Conservation (phyloP, 2,797 vertebrate species). For the Coendou prehensilis region DNA sequence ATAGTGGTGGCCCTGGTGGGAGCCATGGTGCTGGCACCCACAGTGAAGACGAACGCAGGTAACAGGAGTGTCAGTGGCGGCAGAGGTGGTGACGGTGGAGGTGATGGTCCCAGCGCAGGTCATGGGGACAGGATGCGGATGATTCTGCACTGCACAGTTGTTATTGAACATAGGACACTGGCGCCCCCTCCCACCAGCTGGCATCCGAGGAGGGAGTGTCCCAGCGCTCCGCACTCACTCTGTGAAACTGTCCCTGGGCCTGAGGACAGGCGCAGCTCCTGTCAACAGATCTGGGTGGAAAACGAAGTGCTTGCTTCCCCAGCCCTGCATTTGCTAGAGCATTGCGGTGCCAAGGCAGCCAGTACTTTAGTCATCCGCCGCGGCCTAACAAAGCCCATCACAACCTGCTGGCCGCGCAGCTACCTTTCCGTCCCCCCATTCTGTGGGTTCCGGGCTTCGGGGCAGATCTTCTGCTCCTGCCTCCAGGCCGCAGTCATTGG, state of each 20-base stretch:
- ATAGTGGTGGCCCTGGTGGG: neutral
- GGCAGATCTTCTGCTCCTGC: neutral
- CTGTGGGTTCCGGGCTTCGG: neutral
- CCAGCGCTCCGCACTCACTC: neutral
- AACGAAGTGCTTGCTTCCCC: too few species aligned
- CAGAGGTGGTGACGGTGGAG: neutral
- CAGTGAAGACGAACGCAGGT: neutral
- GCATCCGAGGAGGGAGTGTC: neutral
- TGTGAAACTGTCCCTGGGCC: neutral
- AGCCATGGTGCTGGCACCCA: too few species aligned
- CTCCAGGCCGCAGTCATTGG: neutral
- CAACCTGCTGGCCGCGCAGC: neutral
- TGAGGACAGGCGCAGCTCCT: neutral
- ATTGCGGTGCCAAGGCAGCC: fast-evolving
- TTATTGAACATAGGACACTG: neutral
- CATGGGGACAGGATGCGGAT: neutral
- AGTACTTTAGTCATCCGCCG: neutral
- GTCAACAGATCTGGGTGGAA: neutral
- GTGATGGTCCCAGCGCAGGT: neutral
- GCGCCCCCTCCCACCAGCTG: neutral
- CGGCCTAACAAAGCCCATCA: neutral
- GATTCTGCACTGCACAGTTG: neutral
- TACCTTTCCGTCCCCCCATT: neutral
- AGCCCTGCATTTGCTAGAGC: too few species aligned
- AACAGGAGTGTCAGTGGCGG: fast-evolving